These are phyloP conservation scores for Pherbina coryleti DNA, from an alignment of 2,888 invertebrate species.

Conservation along the genomic window DNA sequence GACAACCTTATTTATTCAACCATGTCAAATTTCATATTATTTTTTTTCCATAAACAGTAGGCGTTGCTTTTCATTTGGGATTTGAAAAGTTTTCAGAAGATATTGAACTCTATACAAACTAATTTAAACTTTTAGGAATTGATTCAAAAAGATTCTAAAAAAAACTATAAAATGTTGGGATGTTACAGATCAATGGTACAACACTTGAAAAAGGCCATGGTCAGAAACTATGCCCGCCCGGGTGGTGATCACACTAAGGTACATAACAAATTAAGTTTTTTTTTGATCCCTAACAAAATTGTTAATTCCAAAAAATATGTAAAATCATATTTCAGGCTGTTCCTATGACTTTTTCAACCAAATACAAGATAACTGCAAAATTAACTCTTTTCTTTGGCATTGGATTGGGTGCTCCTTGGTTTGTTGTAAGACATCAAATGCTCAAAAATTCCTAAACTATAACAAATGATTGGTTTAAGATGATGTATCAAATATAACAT, in stretches of 20 bases:
- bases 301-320: neutral
- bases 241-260: constrained; percentile 14
- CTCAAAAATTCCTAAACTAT: constrained; percentile 72
- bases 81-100: too few relatives aligned
- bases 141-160: neutral
- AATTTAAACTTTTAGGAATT: too few relatives aligned
- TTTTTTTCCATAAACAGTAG: too few relatives aligned
- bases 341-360: constrained; percentile 82
- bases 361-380: constrained; percentile 78
- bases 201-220: neutral
- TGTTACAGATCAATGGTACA: neutral
- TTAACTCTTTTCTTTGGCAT: constrained; percentile 84
- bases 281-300: neutral
- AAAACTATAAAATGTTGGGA: neutral
- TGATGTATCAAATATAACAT: too few relatives aligned
- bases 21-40: too few relatives aligned
- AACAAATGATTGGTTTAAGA: too few relatives aligned
- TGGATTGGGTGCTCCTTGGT: constrained; percentile 82
- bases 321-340: constrained; percentile 79
- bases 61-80: too few relatives aligned
- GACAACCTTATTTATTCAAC: too few relatives aligned
- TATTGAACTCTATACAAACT: too few relatives aligned
- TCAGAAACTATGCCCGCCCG: neutral
- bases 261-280: neutral
- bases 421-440: constrained; percentile 83